Evolutionary conservation across 2,113 vertebrate species (phyloP).

Genomic region (Poeciliopsis prolifica): DNA sequence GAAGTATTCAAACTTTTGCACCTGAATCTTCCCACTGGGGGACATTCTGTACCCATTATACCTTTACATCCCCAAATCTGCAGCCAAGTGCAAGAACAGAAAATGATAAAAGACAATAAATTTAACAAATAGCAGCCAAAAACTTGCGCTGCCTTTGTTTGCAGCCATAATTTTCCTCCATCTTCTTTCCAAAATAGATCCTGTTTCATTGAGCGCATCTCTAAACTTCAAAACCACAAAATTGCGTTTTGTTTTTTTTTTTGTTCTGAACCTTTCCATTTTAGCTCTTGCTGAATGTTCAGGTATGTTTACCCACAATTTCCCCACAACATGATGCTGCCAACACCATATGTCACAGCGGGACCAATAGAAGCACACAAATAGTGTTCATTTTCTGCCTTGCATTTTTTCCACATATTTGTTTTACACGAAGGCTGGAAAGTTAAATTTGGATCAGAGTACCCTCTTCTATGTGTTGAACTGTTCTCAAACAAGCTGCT

Average conservation of each 20-base stretch:
- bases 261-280: no score
- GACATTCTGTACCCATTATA: not conserved
- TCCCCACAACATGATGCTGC: not conserved
- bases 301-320: no score
- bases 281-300: no score
- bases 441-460: no score
- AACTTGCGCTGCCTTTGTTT: not conserved
- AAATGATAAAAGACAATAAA: not conserved
- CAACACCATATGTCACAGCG: not conserved
- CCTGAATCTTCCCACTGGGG: not conserved
- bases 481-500: no score
- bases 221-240: not conserved
- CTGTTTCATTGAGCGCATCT: not conserved
- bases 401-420: not conserved
- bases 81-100: not conserved
- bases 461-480: not conserved
- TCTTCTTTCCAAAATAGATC: no score
- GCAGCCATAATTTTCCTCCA: not conserved
- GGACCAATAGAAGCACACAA: no score
- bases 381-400: not conserved
- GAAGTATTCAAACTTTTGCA: not conserved
- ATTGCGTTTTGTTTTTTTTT: no score
- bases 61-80: not conserved
- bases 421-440: not conserved
- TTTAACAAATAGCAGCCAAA: not conserved